phyloP scores from a whole-genome alignment of 2,888 invertebrate species.

The Xanthia togata region DNA sequence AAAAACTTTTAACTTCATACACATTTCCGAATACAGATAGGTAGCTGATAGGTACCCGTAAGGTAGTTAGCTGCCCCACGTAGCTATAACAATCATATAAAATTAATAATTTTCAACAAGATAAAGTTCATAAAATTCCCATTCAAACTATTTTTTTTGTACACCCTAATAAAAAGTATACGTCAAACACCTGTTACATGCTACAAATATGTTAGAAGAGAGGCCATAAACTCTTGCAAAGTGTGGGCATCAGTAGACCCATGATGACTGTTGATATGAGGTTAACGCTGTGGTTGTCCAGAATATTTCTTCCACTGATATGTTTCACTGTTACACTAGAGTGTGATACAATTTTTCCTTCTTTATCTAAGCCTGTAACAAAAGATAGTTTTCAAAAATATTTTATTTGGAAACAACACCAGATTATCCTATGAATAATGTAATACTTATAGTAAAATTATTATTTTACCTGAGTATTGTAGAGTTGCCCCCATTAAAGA shows the following conservation, averaged over 20 bases:
- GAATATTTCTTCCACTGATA: slow-evolving; percentile 93
- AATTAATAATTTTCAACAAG: slow-evolving; percentile 35
- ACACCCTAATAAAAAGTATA: slow-evolving; percentile 10
- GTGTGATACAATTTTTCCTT: slow-evolving; percentile 93
- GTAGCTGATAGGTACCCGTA: not conserved
- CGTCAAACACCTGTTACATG: slow-evolving; percentile 22
- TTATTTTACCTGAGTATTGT: slow-evolving; percentile 94
- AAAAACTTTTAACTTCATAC: slow-evolving; percentile 7
- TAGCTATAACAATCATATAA: slow-evolving; percentile 3
- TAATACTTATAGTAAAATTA: not conserved
- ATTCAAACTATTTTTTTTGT: slow-evolving; percentile 25
- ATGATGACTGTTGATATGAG: slow-evolving; percentile 94
- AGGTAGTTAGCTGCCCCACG: slow-evolving; percentile 16
- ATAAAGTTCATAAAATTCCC: slow-evolving; percentile 28
- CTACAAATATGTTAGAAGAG: slow-evolving; percentile 65
- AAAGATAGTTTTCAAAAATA: slow-evolving; percentile 11
- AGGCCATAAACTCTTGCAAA: slow-evolving; percentile 86
- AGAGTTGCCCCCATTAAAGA: slow-evolving; percentile 95
- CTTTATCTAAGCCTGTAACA: slow-evolving; percentile 92
- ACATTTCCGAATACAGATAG: slow-evolving; percentile 19
- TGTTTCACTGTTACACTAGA: slow-evolving; percentile 93
- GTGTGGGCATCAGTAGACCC: slow-evolving; percentile 92
- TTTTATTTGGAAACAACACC: not conserved
- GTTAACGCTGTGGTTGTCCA: slow-evolving; percentile 97
- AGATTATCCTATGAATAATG: not conserved